phyloP scores from a whole-genome alignment of 1,140 invertebrate genomes.

The Cyphomyrmex costatus region DNA sequence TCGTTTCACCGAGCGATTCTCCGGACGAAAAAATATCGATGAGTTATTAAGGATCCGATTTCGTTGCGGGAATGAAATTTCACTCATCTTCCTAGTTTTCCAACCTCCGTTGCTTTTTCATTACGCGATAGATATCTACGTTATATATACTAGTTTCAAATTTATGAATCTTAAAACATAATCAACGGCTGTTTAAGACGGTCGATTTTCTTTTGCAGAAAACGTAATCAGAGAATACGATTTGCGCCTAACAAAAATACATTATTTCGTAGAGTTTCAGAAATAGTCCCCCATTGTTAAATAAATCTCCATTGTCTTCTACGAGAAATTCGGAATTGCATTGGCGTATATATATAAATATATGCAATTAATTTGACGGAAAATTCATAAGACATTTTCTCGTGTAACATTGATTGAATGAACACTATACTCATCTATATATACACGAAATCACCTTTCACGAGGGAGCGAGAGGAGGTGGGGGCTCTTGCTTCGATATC shows the following conservation, averaged over 20 bases:
- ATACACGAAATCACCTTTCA: not conserved
- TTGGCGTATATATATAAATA: too few relatives aligned
- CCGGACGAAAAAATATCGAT: conserved; percentile 67
- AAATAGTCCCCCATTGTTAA: not conserved
- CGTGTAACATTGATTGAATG: not conserved
- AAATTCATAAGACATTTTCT: not conserved
- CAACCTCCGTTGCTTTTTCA: not conserved
- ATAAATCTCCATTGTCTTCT: not conserved
- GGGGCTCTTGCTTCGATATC: conserved; percentile 45
- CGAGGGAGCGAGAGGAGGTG: not conserved
- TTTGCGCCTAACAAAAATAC: not conserved
- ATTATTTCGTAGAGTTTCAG: not conserved
- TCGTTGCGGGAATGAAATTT: conserved; percentile 69
- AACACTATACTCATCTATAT: too few relatives aligned
- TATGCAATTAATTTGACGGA: too few relatives aligned
- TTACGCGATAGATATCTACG: conserved; percentile 10
- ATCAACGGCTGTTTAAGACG: not conserved
- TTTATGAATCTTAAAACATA: not conserved
- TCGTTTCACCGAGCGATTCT: conserved; percentile 65
- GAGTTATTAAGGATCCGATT: conserved; percentile 73
- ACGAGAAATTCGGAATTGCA: not conserved
- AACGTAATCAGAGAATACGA: not conserved
- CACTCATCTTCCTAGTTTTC: conserved; percentile 24
- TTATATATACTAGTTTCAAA: conserved; percentile 15
- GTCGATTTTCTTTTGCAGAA: not conserved